Evolutionary conservation across 2,888 invertebrate genomes (phyloP).

Genomic region (Standfussiana lucernea): DNA sequence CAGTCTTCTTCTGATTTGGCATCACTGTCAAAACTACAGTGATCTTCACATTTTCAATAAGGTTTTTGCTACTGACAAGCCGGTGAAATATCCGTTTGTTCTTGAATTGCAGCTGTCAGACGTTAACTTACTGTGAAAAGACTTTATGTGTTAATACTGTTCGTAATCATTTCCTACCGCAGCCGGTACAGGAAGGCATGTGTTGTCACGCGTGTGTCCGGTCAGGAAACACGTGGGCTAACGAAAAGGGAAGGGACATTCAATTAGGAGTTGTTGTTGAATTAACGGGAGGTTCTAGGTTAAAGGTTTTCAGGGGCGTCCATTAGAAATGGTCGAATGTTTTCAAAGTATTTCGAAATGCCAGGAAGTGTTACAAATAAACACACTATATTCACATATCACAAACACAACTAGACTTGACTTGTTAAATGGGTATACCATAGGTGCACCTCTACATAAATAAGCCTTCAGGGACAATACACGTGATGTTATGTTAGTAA

Average conservation of each 20-base stretch:
- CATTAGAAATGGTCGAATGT: not conserved
- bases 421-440: not conserved
- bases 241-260: slow-evolving; percentile 12
- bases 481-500: not conserved
- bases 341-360: not conserved
- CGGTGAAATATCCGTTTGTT: too few species aligned
- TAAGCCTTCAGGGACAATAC: not conserved
- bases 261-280: slow-evolving; percentile 10
- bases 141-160: slow-evolving; percentile 23
- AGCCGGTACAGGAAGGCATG: slow-evolving; percentile 18
- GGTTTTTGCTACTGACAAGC: too few species aligned
- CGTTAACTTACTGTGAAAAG: not conserved
- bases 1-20: not conserved
- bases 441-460: not conserved
- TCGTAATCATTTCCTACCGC: slow-evolving; percentile 40
- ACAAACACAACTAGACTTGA: not conserved
- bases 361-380: not conserved
- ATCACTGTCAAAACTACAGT: not conserved
- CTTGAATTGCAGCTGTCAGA: not conserved
- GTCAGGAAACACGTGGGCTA: slow-evolving; percentile 18
- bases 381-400: not conserved
- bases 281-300: not conserved
- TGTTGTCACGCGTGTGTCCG: slow-evolving; percentile 50
- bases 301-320: not conserved
- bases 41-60: too few species aligned